Conservation (phyloP, 2,113 vertebrate species). For the Anseranas semipalmata region DNA sequence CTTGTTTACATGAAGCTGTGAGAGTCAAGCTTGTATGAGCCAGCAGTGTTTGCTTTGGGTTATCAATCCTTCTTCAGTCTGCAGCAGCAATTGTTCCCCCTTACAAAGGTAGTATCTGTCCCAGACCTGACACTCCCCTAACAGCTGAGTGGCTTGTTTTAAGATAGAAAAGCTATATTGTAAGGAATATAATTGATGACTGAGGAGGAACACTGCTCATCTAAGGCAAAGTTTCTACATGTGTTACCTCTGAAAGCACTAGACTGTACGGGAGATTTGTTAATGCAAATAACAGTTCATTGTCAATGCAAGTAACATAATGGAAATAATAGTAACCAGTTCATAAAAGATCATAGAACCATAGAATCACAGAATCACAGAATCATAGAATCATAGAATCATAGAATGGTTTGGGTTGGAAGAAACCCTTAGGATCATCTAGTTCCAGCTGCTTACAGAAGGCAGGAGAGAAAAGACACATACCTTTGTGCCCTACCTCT, state of each 20-base stretch:
- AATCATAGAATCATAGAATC: no score
- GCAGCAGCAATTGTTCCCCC: background rate
- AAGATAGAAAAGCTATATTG: background rate
- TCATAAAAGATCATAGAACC: background rate
- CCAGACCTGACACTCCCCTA: background rate
- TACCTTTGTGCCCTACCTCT: background rate
- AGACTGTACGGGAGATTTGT: background rate
- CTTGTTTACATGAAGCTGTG: background rate
- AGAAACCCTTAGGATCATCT: no score
- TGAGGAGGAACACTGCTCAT: background rate
- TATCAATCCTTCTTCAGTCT: background rate
- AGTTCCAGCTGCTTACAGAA: background rate
- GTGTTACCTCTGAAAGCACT: background rate
- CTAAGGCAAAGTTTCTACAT: background rate
- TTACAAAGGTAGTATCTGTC: background rate
- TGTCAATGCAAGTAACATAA: background rate
- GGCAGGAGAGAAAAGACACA: background rate
- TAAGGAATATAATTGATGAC: background rate
- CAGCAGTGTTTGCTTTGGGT: background rate
- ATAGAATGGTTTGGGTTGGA: no score
- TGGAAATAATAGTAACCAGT: background rate
- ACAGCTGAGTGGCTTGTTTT: background rate
- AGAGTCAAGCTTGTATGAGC: background rate
- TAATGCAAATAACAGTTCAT: background rate
- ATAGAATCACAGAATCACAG: background rate